Evolutionary conservation across 2,113 vertebrate species (phyloP).

Genomic region (Cryptoleucopteryx plumbea): DNA sequence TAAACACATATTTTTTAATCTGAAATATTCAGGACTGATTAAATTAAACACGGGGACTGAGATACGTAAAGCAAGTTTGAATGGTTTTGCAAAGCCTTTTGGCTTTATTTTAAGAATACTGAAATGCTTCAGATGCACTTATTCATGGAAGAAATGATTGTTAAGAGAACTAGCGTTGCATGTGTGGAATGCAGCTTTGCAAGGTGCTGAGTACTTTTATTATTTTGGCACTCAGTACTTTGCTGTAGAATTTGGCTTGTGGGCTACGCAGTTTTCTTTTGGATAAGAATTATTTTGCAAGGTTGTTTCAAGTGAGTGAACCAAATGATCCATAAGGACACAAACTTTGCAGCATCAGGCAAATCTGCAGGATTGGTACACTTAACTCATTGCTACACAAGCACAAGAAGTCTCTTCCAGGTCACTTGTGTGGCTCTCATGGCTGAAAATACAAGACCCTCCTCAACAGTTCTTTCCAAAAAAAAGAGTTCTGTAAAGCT

Average conservation of each 20-base stretch:
- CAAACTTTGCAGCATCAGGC: background rate
- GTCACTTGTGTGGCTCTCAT: background rate
- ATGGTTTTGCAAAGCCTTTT: background rate
- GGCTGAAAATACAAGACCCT: background rate
- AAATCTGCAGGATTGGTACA: background rate
- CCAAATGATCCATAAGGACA: background rate
- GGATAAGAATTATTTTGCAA: background rate
- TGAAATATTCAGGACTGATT: background rate
- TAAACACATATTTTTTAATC: background rate
- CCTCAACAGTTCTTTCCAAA: background rate
- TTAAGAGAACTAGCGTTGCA: background rate
- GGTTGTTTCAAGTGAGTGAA: background rate
- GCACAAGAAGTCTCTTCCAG: background rate
- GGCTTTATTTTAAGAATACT: background rate
- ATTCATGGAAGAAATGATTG: background rate
- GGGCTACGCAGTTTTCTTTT: background rate
- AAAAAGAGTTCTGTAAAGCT: background rate
- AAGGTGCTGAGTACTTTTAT: conserved; percentile 34
- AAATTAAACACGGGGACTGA: background rate
- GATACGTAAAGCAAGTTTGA: background rate
- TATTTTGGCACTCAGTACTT: conserved; percentile 7
- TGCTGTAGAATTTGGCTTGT: background rate
- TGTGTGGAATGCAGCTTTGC: background rate
- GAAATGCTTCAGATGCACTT: background rate
- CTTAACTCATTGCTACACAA: background rate